Base-by-base conservation (phyloP, 1,140 invertebrate species). In the Orius insidiosus region DNA sequence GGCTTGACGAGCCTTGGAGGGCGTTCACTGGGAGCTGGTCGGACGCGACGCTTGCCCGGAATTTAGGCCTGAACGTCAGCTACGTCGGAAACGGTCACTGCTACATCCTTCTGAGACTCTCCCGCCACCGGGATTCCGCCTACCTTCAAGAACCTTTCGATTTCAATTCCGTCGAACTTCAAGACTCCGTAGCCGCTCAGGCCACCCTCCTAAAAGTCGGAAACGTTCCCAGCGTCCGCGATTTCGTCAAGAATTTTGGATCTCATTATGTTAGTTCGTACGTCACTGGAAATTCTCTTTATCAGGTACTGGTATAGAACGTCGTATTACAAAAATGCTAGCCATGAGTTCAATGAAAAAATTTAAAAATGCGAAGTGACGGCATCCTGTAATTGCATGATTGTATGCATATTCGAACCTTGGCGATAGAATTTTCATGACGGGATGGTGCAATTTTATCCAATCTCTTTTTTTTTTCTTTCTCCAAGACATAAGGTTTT, bases 21-120 rank as follows among this genome's bases (percentile, higher is more conserved):
- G 83, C 83, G 2, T 88, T 88, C 59, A 82, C 80, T 2, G 79
- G 71, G 0, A 82, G 82, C 50, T 88, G 85, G 85, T 74, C 77
- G 5, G 68, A 70, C 4, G 72, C 75, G 2, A 76, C 77, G 8
- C 74, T 85, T 51, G 81, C 83, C 7, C 69, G 75, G 34, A 81
- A 86, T 56, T 64, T 88, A 36, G 85, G 85, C 32, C 81, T 88
- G 52, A 85, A 85, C 60, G 71, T 80, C 1, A 80, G 79, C 1
- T 86, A 78, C 56, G 75, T 85, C 45, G 72, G 69, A 5, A 18
- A n/a, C 0, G 78, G 85, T 46, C 76, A 85, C 56, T 78, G 80
- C 58, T 87, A 85, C 58, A 81, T 87, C 8, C 68, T 87, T 32
- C 78, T 83, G 44, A 68, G 80, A 49, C 78, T 85, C 3, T 78